These are phyloP conservation scores for Agrochola lychnidis DNA, from an alignment of 2,888 invertebrate species.

Conservation along the genomic window DNA sequence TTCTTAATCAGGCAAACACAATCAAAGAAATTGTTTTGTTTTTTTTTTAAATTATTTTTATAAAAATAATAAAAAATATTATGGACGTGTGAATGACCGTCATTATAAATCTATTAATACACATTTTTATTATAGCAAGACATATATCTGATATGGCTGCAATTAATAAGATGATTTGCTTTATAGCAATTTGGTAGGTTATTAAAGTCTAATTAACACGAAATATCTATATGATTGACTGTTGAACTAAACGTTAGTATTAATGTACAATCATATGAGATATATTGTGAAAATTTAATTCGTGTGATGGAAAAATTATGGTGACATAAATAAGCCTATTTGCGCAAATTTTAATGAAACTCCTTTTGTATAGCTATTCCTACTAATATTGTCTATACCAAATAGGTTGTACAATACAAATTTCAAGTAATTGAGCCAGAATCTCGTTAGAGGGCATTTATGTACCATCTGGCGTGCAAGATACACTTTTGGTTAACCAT, in stretches of 20 bases:
- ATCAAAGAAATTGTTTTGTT: background rate
- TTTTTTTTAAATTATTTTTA: too few relatives aligned
- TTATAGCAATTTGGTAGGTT: conserved; percentile 4
- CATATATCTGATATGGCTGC: background rate
- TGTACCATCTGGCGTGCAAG: conserved; percentile 67
- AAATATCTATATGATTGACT: background rate
- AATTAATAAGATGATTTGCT: conserved; percentile 9
- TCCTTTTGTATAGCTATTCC: background rate
- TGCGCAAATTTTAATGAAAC: background rate
- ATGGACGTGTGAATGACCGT: background rate
- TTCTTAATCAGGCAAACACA: background rate
- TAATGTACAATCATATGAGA: background rate
- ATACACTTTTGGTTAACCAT: conserved; percentile 63
- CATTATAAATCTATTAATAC: background rate
- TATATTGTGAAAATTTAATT: background rate
- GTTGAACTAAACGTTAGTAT: background rate
- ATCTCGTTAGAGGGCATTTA: conserved; percentile 49
- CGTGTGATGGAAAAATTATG: background rate
- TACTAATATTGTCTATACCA: background rate
- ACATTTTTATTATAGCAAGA: background rate
- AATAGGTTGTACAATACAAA: conserved; percentile 1
- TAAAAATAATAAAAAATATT: background rate
- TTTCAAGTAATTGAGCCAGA: conserved; percentile 19
- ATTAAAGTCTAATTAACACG: conserved; percentile 22
- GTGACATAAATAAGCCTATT: background rate